Conservation (phyloP, 2,113 vertebrate species). For the Phycodurus eques region DNA sequence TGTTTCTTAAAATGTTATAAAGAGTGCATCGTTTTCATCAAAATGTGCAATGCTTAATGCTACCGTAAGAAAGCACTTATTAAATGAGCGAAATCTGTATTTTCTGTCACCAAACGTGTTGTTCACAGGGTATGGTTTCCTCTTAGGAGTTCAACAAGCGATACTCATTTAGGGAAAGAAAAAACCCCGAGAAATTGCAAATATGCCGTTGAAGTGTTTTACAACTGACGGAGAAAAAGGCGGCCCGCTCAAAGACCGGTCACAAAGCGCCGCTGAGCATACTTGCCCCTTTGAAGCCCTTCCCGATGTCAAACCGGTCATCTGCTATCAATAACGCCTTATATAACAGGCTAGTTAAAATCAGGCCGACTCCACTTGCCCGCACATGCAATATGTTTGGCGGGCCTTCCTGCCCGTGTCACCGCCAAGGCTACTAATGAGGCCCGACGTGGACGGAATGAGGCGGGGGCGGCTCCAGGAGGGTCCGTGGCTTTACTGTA, state of each 20-base stretch:
- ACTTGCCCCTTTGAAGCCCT: not conserved
- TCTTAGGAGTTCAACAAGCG: too few relatives aligned
- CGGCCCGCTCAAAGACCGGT: not conserved
- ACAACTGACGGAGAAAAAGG: not conserved
- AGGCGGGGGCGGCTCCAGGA: constrained; percentile 28
- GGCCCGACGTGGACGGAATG: constrained; percentile 55
- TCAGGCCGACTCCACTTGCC: constrained; percentile 44
- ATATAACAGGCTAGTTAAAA: constrained; percentile 37
- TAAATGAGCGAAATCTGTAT: too few relatives aligned
- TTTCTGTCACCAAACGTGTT: too few relatives aligned
- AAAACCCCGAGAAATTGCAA: not conserved
- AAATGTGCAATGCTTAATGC: too few relatives aligned
- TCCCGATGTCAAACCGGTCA: constrained; percentile 14
- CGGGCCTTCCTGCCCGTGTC: constrained; percentile 44
- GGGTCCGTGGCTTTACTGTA: constrained; percentile 29
- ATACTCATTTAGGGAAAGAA: too few relatives aligned
- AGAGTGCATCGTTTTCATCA: too few relatives aligned
- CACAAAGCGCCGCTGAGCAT: not conserved
- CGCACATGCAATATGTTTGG: constrained; percentile 48
- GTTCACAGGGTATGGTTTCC: too few relatives aligned
- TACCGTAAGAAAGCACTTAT: too few relatives aligned
- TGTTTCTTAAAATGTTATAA: too few relatives aligned
- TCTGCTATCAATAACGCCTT: constrained; percentile 51
- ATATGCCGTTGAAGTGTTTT: not conserved
- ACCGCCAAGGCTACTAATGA: constrained; percentile 59